Evolutionary conservation across 37 sponge, comb jelly and placozoan species (phyloP).

Genomic region (Amphimedon queenslandica): DNA sequence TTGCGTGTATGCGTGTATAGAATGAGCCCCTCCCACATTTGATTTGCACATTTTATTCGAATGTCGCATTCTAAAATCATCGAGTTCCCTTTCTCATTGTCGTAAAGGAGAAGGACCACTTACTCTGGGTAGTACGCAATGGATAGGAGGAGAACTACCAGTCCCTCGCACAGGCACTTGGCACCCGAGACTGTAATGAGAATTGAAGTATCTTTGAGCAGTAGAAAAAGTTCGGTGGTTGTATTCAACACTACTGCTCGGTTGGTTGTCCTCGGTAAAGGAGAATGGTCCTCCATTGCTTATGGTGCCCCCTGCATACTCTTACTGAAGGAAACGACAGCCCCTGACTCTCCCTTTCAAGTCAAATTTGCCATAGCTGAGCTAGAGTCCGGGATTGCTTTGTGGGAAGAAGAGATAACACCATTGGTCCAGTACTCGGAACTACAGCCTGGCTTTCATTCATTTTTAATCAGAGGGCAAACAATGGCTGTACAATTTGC

Average conservation of each 20-base stretch:
- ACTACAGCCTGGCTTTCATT: slow-evolving; percentile 66
- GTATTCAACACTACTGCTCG: slow-evolving; percentile 59
- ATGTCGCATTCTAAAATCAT: too few species aligned
- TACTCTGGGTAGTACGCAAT: too few species aligned
- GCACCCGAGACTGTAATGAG: slow-evolving; percentile 57
- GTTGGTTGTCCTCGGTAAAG: slow-evolving; percentile 45
- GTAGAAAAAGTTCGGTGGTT: slow-evolving; percentile 58
- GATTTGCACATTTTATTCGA: too few species aligned
- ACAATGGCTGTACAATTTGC: slow-evolving; percentile 53
- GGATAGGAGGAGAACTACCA: background rate
- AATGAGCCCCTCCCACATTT: too few species aligned
- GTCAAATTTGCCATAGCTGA: slow-evolving; percentile 58
- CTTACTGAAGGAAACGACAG: slow-evolving; percentile 18
- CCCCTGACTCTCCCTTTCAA: slow-evolving; percentile 32
- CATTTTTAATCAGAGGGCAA: slow-evolving; percentile 31
- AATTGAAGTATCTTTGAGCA: slow-evolving; percentile 78
- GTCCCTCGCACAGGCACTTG: slow-evolving; percentile 4
- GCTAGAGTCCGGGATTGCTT: slow-evolving; percentile 54
- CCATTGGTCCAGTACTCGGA: slow-evolving; percentile 45
- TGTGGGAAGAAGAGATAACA: slow-evolving; percentile 57
- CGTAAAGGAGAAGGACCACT: too few species aligned
- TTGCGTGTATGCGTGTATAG: too few species aligned
- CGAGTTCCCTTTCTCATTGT: too few species aligned
- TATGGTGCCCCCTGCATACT: slow-evolving; percentile 67
- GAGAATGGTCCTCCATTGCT: slow-evolving; percentile 59